Evolutionary conservation across 2,113 vertebrate genomes (phyloP).

Genomic region (Papio anubis): DNA sequence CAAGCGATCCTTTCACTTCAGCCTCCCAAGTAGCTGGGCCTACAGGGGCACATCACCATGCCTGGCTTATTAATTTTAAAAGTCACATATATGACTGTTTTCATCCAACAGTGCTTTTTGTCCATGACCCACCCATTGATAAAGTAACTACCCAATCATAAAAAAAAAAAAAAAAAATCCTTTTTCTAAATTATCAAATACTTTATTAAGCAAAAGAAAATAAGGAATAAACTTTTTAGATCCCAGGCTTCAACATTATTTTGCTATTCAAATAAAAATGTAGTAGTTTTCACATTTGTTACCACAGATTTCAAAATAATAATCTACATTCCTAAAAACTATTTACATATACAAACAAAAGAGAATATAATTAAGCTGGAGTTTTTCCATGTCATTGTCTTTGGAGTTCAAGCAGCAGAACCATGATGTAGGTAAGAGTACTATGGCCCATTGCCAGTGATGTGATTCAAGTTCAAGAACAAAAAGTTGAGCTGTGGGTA

Average conservation of each 20-base stretch:
- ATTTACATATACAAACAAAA: slow-evolving; percentile 61
- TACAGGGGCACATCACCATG: background rate
- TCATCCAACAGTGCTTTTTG: slow-evolving; percentile 14
- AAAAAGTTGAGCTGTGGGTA: background rate
- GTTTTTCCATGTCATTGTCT: slow-evolving; percentile 50
- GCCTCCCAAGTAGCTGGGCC: background rate
- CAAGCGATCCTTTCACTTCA: background rate
- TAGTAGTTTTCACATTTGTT: slow-evolving; percentile 51
- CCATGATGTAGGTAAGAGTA: background rate
- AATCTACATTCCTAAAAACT: slow-evolving; percentile 63
- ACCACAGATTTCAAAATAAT: slow-evolving; percentile 71
- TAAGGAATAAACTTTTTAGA: slow-evolving; percentile 48
- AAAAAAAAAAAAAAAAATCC: background rate
- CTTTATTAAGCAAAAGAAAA: slow-evolving; percentile 42
- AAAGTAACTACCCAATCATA: background rate
- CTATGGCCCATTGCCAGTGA: background rate
- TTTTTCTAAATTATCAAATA: background rate
- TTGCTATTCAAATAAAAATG: slow-evolving; percentile 65
- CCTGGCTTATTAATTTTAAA: background rate
- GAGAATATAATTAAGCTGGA: slow-evolving; percentile 54
- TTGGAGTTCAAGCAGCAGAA: slow-evolving; percentile 31
- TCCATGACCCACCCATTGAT: background rate
- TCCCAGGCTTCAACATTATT: slow-evolving; percentile 13
- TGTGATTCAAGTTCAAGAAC: background rate
- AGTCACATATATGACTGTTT: background rate